These are phyloP conservation scores for Acleris cristana DNA, from an alignment of 2,888 invertebrate species.

Conservation along the genomic window DNA sequence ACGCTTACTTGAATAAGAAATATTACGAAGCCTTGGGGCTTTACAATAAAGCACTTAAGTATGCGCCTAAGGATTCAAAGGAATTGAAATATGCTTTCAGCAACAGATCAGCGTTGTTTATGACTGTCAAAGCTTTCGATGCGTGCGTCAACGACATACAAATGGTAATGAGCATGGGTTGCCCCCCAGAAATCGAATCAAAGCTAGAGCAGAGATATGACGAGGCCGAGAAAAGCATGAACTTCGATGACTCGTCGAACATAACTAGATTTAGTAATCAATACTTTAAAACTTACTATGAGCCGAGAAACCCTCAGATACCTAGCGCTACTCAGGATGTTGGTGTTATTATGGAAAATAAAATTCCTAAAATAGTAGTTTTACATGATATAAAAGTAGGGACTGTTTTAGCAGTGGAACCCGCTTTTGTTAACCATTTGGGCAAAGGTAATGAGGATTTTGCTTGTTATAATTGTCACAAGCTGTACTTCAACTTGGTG, in stretches of 20 bases:
- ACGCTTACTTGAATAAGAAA: conserved; percentile 33
- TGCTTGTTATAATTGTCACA: conserved; percentile 49
- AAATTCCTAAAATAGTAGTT: conserved; percentile 46
- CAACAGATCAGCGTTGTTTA: conserved; percentile 49
- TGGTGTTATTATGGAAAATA: conserved; percentile 37
- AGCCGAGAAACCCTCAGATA: conserved; percentile 40
- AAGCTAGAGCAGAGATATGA: conserved; percentile 43
- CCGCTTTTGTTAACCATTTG: conserved; percentile 42
- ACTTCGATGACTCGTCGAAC: conserved; percentile 2
- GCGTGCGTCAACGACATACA: conserved; percentile 48
- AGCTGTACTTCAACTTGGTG: conserved; percentile 43
- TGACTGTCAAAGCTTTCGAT: conserved; percentile 33
- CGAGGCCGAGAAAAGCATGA: conserved; percentile 19
- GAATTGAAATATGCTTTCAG: conserved; percentile 47
- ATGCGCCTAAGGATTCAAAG: conserved; percentile 46
- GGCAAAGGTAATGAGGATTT: conserved; percentile 9
- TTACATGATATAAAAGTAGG: conserved; percentile 47
- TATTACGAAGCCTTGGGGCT: conserved; percentile 37
- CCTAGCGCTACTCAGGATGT: conserved; percentile 44
- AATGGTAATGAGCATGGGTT: conserved; percentile 44
- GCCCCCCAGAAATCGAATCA: conserved; percentile 43
- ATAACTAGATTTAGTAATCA: conserved; percentile 14
- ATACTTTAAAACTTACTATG: conserved; percentile 36
- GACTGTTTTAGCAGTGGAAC: conserved; percentile 45
- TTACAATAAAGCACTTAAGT: conserved; percentile 49